A percentile compares a stretch with the other conserved stretches of the same genome.
Conservation (phyloP, 2,888 invertebrate species). For the Biston stratarius region DNA sequence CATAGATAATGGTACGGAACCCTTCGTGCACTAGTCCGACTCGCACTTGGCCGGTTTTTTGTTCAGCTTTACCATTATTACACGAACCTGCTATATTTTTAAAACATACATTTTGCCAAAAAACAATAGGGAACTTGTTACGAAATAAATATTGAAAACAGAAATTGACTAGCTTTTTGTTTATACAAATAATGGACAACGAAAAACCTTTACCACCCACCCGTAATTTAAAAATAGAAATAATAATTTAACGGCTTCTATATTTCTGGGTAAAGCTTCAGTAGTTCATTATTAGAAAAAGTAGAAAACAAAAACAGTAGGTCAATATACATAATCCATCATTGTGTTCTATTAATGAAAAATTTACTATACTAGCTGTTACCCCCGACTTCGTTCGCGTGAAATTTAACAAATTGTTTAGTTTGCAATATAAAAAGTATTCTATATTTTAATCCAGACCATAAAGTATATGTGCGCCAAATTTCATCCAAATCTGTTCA, state of each 20-base stretch:
- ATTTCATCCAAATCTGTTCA: too few relatives aligned
- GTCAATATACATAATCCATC: neutral
- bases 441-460: too few relatives aligned
- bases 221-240: slow-evolving; percentile 16
- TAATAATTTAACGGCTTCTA: neutral
- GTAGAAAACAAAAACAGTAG: neutral
- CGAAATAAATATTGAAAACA: neutral
- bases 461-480: too few relatives aligned
- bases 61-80: too few relatives aligned
- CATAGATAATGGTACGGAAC: too few relatives aligned
- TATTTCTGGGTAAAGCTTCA: slow-evolving; percentile 9
- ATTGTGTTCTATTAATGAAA: too few relatives aligned
- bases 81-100: neutral
- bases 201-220: slow-evolving; percentile 1
- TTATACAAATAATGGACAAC: neutral
- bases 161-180: neutral
- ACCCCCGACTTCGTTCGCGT: too few relatives aligned
- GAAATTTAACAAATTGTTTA: too few relatives aligned
- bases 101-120: neutral
- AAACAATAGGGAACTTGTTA: neutral
- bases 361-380: too few relatives aligned
- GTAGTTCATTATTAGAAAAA: slow-evolving; percentile 11
- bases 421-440: too few relatives aligned
- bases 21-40: too few relatives aligned
- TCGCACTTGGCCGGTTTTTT: too few relatives aligned